Evolutionary conservation across 2,113 vertebrate genomes (phyloP).

Genomic region (Pandion haliaetus): DNA sequence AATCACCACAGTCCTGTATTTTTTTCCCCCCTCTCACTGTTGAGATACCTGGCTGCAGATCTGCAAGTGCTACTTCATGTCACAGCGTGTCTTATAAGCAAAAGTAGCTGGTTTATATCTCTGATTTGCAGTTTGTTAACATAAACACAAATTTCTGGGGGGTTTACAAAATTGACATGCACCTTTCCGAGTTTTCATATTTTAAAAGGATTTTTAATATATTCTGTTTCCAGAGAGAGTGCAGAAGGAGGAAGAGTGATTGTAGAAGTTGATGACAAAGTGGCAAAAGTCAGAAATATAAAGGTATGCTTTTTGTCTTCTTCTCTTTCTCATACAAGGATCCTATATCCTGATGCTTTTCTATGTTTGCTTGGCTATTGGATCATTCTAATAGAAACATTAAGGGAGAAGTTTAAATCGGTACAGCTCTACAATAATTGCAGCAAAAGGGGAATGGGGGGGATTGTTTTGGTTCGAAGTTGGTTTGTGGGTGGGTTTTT

Average conservation of each 20-base stretch:
- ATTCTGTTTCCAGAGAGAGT: constrained; percentile 80
- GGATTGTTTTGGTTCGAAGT: not conserved
- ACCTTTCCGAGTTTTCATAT: not conserved
- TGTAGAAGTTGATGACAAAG: constrained; percentile 88
- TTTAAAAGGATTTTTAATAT: not conserved
- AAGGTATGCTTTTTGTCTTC: constrained; percentile 82
- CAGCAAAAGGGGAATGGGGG: not conserved
- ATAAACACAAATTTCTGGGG: not conserved
- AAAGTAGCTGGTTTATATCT: not conserved
- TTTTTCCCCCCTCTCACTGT: not conserved
- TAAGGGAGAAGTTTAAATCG: not conserved
- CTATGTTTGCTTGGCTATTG: not conserved
- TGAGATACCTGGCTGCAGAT: not conserved
- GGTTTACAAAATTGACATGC: not conserved
- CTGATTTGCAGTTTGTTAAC: not conserved
- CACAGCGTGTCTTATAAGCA: not conserved
- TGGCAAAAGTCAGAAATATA: constrained; percentile 85
- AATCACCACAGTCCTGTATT: not conserved
- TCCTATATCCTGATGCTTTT: not conserved
- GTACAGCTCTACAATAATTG: not conserved
- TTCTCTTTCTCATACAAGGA: not conserved
- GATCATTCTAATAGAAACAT: not conserved
- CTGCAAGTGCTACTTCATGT: not conserved
- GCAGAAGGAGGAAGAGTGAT: constrained; percentile 85
- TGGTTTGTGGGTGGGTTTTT: not conserved